Evolutionary conservation across 2,113 vertebrate species (phyloP).

Genomic region (Petrocephalus microphthalmus): DNA sequence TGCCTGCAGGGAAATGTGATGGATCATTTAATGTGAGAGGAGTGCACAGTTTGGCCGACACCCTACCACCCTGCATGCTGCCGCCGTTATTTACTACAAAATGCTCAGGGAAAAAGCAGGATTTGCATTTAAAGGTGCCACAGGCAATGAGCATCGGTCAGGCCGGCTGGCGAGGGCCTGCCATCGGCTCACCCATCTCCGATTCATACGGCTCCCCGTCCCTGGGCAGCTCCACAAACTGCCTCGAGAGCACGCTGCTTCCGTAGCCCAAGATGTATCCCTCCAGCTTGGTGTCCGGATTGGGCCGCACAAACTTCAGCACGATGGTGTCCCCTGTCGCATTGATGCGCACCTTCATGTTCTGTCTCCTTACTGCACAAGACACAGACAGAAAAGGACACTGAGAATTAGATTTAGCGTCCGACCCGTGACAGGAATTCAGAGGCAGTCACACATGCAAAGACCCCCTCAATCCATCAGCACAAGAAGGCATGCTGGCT

Average conservation of each 20-base stretch:
- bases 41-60: neutral
- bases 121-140: neutral
- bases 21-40: neutral
- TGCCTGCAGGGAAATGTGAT: neutral
- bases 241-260: constrained; percentile 82
- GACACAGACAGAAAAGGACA: neutral
- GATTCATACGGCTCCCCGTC: constrained; percentile 73
- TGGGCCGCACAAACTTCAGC: constrained; percentile 79
- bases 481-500: neutral
- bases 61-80: neutral
- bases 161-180: no score
- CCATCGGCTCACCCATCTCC: constrained; percentile 76
- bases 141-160: neutral
- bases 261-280: constrained; percentile 93
- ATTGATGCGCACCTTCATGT: constrained; percentile 69
- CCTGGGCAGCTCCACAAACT: constrained; percentile 79
- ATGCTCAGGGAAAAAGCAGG: neutral
- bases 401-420: neutral
- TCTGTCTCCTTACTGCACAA: constrained; percentile 73
- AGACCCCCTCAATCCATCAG: neutral
- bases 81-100: neutral
- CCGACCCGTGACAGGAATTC: neutral
- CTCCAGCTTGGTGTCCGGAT: constrained; percentile 71
- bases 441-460: neutral
- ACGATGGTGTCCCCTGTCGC: constrained; percentile 81